Evolutionary conservation across 2,113 vertebrate species (phyloP).

Genomic region (Pelobates fuscus): DNA sequence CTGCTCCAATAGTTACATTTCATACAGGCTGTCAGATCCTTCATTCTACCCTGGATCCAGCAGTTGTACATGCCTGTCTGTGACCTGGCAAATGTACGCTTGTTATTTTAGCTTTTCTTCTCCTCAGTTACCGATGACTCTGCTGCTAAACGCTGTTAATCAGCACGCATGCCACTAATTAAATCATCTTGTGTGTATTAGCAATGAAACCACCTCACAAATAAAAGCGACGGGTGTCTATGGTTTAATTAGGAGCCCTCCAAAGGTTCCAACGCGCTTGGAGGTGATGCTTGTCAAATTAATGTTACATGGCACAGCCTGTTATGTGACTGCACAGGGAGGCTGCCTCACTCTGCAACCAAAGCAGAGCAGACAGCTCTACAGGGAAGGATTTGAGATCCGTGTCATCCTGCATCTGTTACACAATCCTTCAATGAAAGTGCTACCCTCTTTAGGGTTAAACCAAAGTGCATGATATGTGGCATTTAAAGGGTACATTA

Average conservation of each 20-base stretch:
- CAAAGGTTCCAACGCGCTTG: conserved; percentile 47
- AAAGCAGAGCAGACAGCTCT: conserved; percentile 46
- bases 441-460: conserved; percentile 20
- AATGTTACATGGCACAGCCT: conserved; percentile 51
- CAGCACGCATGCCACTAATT: conserved; percentile 48
- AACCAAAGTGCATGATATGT: conserved; percentile 16
- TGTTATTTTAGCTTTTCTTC: conserved; percentile 46
- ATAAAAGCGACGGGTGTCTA: conserved; percentile 50
- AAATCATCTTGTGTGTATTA: conserved; percentile 49
- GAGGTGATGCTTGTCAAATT: conserved; percentile 52
- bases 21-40: conserved; percentile 27
- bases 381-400: conserved; percentile 30
- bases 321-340: conserved; percentile 41
- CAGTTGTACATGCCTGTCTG: conserved; percentile 28
- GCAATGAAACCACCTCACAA: conserved; percentile 47
- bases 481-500: background rate
- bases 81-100: conserved; percentile 46
- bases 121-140: conserved; percentile 8
- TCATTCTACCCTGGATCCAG: conserved; percentile 31
- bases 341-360: conserved; percentile 42
- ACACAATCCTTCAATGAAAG: conserved; percentile 9
- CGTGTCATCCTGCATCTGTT: conserved; percentile 21
- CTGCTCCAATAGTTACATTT: conserved; percentile 14
- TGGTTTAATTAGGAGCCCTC: conserved; percentile 49
- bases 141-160: conserved; percentile 40